These are phyloP conservation scores for Augochlorella aurata DNA, from an alignment of 2,888 invertebrate genomes.

Conservation along the genomic window DNA sequence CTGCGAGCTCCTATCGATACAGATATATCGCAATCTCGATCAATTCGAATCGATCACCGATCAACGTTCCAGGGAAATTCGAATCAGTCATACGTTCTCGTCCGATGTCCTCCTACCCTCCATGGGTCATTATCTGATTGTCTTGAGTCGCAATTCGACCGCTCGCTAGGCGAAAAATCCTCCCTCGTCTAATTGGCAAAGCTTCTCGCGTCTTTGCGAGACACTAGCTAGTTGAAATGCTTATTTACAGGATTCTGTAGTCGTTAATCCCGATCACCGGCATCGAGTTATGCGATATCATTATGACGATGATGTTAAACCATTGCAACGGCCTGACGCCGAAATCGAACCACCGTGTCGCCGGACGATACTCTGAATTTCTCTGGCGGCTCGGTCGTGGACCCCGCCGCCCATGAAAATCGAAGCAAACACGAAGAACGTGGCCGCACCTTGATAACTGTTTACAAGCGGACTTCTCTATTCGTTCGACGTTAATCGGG, in stretches of 20 bases:
- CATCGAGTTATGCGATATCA: conserved; percentile 35
- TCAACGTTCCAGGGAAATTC: neutral
- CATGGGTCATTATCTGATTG: neutral
- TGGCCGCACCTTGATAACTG: conserved; percentile 57
- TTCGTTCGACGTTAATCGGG: conserved; percentile 44
- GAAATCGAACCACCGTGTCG: conserved; percentile 31
- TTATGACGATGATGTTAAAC: conserved; percentile 46
- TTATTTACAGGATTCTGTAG: too few species aligned
- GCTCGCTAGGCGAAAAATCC: neutral
- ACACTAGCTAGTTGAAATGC: too few species aligned
- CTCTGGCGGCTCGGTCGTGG: conserved; percentile 48
- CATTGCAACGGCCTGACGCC: conserved; percentile 12
- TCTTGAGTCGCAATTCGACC: neutral
- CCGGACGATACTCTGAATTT: conserved; percentile 37
- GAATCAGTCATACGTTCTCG: neutral
- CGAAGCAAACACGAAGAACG: conserved; percentile 52
- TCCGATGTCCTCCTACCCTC: neutral
- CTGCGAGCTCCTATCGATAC: neutral
- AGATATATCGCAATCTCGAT: neutral
- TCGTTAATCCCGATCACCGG: conserved; percentile 38
- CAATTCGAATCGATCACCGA: neutral
- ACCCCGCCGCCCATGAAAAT: conserved; percentile 60
- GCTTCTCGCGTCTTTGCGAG: neutral
- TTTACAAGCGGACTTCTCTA: conserved; percentile 35
- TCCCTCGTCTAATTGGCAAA: neutral